A percentile compares a stretch with the other conserved stretches of the same genome.
These are phyloP conservation scores for Geophilus truncorum DNA, from an alignment of 2,888 invertebrate genomes.

Conservation along the genomic window DNA sequence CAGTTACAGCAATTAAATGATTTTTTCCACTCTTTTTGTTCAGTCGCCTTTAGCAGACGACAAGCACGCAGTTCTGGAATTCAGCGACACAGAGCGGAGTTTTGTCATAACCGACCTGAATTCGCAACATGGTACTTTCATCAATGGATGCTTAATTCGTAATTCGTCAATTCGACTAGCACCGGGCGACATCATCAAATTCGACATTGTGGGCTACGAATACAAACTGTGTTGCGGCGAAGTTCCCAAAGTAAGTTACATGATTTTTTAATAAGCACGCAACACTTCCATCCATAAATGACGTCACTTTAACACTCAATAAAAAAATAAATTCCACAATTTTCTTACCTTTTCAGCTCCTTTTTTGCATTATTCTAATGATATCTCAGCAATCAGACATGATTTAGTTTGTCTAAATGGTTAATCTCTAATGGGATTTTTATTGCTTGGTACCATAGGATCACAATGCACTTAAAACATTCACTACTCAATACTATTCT, in stretches of 20 bases:
- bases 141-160: conserved; percentile 14
- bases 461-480: not conserved
- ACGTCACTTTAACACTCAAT: too few relatives aligned
- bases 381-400: too few relatives aligned
- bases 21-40: not conserved
- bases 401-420: not conserved
- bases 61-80: conserved; percentile 16
- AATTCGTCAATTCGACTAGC: conserved; percentile 23
- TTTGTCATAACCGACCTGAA: conserved; percentile 23
- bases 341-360: too few relatives aligned
- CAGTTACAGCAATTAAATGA: not conserved
- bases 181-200: conserved; percentile 3
- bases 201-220: not conserved
- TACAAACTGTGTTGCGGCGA: conserved; percentile 17
- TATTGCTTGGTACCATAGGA: not conserved
- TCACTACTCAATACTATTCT: too few relatives aligned
- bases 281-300: too few relatives aligned
- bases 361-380: too few relatives aligned
- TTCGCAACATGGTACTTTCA: not conserved
- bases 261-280: not conserved
- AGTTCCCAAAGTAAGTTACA: conserved; percentile 6
- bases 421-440: not conserved
- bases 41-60: conserved; percentile 1
- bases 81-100: conserved; percentile 25
- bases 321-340: too few relatives aligned